Evolutionary conservation across 1,140 invertebrate genomes (phyloP).

Genomic region (Lysiphlebus fabarum): DNA sequence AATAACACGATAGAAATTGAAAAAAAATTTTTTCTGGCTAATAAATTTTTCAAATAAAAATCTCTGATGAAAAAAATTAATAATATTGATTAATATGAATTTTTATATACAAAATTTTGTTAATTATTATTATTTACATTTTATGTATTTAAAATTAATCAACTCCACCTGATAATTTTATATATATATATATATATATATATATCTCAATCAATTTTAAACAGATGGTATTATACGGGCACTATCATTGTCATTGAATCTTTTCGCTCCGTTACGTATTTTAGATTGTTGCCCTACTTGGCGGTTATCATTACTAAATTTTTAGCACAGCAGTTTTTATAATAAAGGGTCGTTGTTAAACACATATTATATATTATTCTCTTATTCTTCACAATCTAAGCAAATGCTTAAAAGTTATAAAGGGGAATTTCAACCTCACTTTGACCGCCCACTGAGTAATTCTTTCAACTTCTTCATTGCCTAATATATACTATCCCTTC

Average conservation of each 20-base stretch:
- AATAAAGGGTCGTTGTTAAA: too few relatives aligned
- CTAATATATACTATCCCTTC: background rate
- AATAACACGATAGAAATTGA: slow-evolving; percentile 10
- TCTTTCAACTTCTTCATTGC: slow-evolving; percentile 1
- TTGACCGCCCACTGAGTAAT: slow-evolving; percentile 18
- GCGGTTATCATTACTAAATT: slow-evolving; percentile 20
- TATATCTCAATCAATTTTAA: slow-evolving; percentile 18
- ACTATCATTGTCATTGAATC: slow-evolving; percentile 31
- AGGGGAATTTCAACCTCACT: background rate
- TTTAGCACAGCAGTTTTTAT: background rate
- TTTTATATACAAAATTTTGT: too few relatives aligned
- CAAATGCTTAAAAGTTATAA: too few relatives aligned
- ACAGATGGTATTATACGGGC: slow-evolving; percentile 38
- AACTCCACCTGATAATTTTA: background rate
- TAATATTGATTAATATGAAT: too few relatives aligned
- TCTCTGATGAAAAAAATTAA: too few relatives aligned
- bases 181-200: background rate
- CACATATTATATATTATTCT: too few relatives aligned
- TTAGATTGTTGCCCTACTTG: slow-evolving; percentile 26
- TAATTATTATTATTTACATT: too few relatives aligned
- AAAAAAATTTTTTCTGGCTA: too few relatives aligned
- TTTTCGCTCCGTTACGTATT: slow-evolving; percentile 30
- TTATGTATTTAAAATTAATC: too few relatives aligned
- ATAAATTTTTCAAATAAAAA: too few relatives aligned
- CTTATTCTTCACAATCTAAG: too few relatives aligned